Conservation (phyloP, 2,797 vertebrate species). For the Pempheris klunzingeri region DNA sequence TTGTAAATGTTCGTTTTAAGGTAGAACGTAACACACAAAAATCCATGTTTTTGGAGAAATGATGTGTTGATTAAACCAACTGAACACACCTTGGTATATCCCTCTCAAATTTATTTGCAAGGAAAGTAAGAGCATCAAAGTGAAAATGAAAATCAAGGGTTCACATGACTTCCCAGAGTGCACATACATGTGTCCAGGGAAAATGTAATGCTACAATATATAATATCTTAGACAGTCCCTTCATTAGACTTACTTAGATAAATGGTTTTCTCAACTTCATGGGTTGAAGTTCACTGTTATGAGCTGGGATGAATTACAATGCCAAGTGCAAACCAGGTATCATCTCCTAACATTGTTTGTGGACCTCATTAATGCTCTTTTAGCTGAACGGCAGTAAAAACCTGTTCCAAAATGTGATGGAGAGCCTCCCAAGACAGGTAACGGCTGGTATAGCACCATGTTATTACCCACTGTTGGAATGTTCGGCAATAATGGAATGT, state of each 20-base stretch:
- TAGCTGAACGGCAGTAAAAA: too few species aligned
- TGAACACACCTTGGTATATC: background rate
- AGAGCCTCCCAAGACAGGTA: background rate
- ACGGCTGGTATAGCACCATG: background rate
- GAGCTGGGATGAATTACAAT: background rate
- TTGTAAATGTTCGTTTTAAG: too few species aligned
- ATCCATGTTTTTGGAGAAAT: background rate
- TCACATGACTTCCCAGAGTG: background rate
- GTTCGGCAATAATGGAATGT: too few species aligned
- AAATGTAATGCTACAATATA: background rate
- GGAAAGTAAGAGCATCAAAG: background rate
- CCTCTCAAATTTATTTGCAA: background rate
- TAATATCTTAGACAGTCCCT: too few species aligned
- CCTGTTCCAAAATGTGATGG: too few species aligned
- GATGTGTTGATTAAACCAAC: background rate
- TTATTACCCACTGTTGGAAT: too few species aligned
- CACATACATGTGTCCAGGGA: background rate
- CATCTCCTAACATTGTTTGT: too few species aligned
- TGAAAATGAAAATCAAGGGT: background rate
- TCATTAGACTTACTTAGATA: too few species aligned
- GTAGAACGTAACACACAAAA: background rate
- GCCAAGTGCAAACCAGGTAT: too few species aligned
- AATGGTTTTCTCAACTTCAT: background rate
- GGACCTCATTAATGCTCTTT: too few species aligned
- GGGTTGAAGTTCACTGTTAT: background rate